Evolutionary conservation across 1,140 invertebrate species (phyloP), one percentile per base, ranked within the genome.

Genomic region (Tetramorium parvispinum): DNA sequence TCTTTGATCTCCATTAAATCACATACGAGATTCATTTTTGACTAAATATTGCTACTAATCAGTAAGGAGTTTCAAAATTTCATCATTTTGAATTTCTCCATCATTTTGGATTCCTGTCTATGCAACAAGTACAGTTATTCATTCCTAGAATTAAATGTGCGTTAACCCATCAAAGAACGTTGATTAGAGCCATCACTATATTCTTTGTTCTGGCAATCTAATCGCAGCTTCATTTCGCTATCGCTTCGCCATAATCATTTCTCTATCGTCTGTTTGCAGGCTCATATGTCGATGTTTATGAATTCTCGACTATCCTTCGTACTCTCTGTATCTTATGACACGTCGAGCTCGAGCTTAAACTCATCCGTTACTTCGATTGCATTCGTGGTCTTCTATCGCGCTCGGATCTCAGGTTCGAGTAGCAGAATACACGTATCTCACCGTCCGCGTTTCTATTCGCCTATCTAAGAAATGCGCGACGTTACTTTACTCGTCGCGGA

Each of bases 361-460:
- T 68, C 79, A 46, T 27, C 68, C 79, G 53, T 83, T 83, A 83
- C 24, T 59, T 49, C 40, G 46, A 21, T 43, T 8, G 78, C 78
- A 71, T 82, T 51, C 78, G 65, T 18, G 51, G 49, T 18, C 63
- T 37, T 32, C 37, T 83, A 83, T 75, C 79, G 68, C 53, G 53
- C 40, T 16, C 79, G 53, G 53, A 83, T 83, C 79, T 61, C 66
- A 6, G 27, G 73, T 65, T 18, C 68, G 68, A 83, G 79, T 83
- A 83, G 68, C 79, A 59, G 37, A 59, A 16, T 70, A 49, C 40
- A 83, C 53, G 51, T 83, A 73, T 75, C 40, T 75, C 61, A 59
- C 66, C 68, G 32, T 83, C 53, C 79, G 78, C 78, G n/a, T 83
- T 83, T 61, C 79, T 24, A 63, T 46, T 82, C 79, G 66, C 37